Base-by-base conservation (phyloP, 2,888 invertebrate genomes). In the Agrilus cyanescens region DNA sequence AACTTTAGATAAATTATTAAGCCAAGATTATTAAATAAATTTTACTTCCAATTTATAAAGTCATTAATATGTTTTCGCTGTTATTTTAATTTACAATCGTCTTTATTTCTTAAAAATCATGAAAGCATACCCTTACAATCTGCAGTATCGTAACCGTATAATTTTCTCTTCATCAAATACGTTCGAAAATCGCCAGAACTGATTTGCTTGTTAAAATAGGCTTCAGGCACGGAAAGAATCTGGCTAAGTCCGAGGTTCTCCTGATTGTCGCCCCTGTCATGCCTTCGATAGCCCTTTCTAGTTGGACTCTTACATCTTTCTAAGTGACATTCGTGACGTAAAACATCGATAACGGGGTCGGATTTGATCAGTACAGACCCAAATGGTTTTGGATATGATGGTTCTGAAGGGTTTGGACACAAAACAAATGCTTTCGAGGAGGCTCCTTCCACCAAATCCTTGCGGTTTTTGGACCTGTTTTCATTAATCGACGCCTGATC, bases 211-310 rank as follows among this genome's bases (percentile, higher is more conserved):
- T 57, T 64, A 37, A 65, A 49, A 51, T 57, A 63, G 18, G 63
- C 62, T 48, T 65, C 66, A 0, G 67, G 65, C 34, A 66, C 59
- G 4, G 64, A 62, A 32, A 67, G 51, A 40, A 63, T 62, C 45
- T 66, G 63, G 43, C 64, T 59, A 25, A 63, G 54, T 13, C 61
- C 60, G 13, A 58, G 57, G 37, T 52, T 50, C 41, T 56, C 49
- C 12, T 47, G 43, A 14, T 44, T 42, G n/a, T 40, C 37, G 12
- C 12, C 38, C 16, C 37, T 44, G 3, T 42, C 13, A 10, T 25
- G 18, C n/a, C 16, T 37, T 12, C 30, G 33, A 10, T 42, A 25
- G 10, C 37, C 18, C 16, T 40, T 47, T 32, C 33, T 40, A 12
- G 45, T 45, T 8, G 57, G 56, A 45, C 53, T 53, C 25, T 37